phyloP scores from a whole-genome alignment of 2,797 vertebrate genomes.

The Typhlichthys subterraneus region DNA sequence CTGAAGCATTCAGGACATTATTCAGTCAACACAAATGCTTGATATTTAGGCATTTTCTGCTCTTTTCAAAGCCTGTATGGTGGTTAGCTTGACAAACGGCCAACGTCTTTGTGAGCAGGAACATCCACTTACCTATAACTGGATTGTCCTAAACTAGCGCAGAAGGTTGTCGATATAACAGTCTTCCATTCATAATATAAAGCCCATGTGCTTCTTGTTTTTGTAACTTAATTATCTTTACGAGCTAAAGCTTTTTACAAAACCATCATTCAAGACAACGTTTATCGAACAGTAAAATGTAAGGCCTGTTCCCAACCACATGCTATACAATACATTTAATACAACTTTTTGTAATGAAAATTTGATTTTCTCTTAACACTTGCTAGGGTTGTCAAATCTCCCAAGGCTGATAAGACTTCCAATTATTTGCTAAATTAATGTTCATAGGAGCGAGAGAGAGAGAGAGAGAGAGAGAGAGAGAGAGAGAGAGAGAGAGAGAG shows the following conservation, averaged over 20 bases:
- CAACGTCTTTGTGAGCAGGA: not conserved
- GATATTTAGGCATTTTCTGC: slow-evolving; percentile 26
- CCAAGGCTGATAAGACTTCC: slow-evolving; percentile 71
- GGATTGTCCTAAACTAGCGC: slow-evolving; percentile 8
- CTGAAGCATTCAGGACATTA: slow-evolving; percentile 21
- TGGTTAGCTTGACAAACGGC: slow-evolving; percentile 20
- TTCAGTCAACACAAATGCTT: slow-evolving; percentile 29
- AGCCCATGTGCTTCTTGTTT: slow-evolving; percentile 18
- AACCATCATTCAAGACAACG: slow-evolving; percentile 30
- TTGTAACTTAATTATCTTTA: slow-evolving; percentile 26
- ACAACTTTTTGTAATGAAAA: slow-evolving; percentile 32
- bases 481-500: too few species aligned
- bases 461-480: slow-evolving; percentile 57
- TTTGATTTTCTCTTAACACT: slow-evolving; percentile 45
- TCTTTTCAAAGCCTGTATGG: slow-evolving; percentile 21
- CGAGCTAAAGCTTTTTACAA: slow-evolving; percentile 23
- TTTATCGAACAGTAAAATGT: slow-evolving; percentile 39
- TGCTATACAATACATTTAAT: slow-evolving; percentile 54
- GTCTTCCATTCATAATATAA: slow-evolving; percentile 23
- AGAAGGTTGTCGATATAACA: not conserved
- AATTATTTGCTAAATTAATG: slow-evolving; percentile 70
- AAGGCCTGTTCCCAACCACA: slow-evolving; percentile 51
- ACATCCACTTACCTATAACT: slow-evolving; percentile 8
- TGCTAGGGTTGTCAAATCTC: slow-evolving; percentile 55
- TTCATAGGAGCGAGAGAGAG: slow-evolving; percentile 62